Evolutionary conservation across 1,140 invertebrate species (phyloP).

Genomic region (Kradibia gibbosae): DNA sequence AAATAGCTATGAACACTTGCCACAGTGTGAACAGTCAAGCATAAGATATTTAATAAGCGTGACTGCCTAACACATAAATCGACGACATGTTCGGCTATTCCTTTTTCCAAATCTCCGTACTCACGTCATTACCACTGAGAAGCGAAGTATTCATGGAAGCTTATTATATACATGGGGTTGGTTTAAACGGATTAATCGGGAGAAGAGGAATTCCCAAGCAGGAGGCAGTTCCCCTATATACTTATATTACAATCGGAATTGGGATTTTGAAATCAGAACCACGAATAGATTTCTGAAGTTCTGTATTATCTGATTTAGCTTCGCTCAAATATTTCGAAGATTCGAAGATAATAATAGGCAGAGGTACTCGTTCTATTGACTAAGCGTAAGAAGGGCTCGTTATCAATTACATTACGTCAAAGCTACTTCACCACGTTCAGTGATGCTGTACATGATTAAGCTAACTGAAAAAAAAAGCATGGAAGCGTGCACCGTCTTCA

Average conservation of each 20-base stretch:
- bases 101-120: not conserved
- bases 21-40: no score
- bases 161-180: no score
- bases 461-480: constrained; percentile 18
- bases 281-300: not conserved
- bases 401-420: not conserved
- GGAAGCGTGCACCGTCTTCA: constrained; percentile 37
- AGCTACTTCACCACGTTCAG: not conserved
- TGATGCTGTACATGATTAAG: constrained; percentile 6
- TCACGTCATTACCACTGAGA: constrained; percentile 7
- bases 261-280: constrained; percentile 19
- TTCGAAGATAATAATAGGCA: not conserved
- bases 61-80: not conserved
- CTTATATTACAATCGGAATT: constrained; percentile 1
- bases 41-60: no score
- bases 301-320: not conserved
- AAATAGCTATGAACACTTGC: no score
- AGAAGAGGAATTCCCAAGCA: not conserved
- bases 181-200: not conserved
- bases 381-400: not conserved
- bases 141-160: not conserved
- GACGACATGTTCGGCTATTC: not conserved
- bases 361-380: not conserved
- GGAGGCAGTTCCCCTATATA: not conserved
- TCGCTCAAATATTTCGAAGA: not conserved